Evolutionary conservation across 2,797 vertebrate species (phyloP), one percentile per base, ranked within the genome.

Genomic region (Melopsittacus undulatus): DNA sequence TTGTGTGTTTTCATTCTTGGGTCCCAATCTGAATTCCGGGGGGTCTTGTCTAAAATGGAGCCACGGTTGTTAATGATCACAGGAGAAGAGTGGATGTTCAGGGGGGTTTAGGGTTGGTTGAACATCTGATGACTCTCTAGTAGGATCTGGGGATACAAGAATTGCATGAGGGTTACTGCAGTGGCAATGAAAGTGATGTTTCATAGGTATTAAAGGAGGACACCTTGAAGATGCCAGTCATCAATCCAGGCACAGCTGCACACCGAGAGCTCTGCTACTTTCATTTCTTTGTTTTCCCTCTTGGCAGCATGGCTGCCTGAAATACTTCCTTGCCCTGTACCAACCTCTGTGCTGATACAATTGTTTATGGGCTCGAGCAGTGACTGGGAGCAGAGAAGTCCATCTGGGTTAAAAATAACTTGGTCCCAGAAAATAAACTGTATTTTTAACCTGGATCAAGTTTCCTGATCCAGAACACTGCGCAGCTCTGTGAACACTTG

Each of bases 391-490:
- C 45, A 72, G 86, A 93, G 94, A 92, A 40, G 86, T 95, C 67
- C 92, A 72, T 86, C 24, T 43, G 68, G 23, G 84, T 92, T 97
- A 96, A 95, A 96, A 97, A 97, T 97, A 95, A 90, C 96, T 85
- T 80, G 48, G 29, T 96, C 78, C 72, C 68, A 80, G 72, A 95
- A 97, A 97, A 87, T 93, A 95, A 95, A 92, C 87, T 72, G 78
- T 97, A 96, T 96, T 95, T 97, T 96, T 95, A 96, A 95, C 95
- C 85, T 64, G 89, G 96, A 67, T 97, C 90, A 87, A 32, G 49
- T 96, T 97, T 95, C 95, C 56, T 46, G 40, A 49, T 91, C 48
- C 87, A 89, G 92, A 89, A 67, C 81, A 36, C 83, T 40, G n/a
- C 52, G 70, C 68, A 80, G 81, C 83, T 29, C 48, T 89, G 75